Percentiles rank a stretch among this genome's conserved stretches.
phyloP scores from a whole-genome alignment of 2,113 vertebrate genomes.

The Cepphus grylle region DNA sequence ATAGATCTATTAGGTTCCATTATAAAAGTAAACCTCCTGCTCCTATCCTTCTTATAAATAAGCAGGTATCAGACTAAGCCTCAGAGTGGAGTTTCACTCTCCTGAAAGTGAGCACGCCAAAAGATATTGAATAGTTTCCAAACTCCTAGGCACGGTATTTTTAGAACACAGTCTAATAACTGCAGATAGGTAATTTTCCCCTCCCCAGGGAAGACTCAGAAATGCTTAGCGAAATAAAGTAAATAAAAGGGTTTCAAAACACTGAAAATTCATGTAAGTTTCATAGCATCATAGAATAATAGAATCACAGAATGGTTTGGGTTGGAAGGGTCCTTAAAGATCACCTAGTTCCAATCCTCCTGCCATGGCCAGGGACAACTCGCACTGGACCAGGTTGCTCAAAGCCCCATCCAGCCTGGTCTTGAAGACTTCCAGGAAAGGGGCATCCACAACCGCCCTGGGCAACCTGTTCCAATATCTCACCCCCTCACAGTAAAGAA shows the following conservation, averaged over 20 bases:
- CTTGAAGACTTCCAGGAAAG: neutral
- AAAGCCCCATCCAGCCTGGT: neutral
- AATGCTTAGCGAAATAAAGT: neutral
- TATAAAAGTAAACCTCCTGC: neutral
- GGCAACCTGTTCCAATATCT: neutral
- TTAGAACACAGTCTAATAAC: neutral
- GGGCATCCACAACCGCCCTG: neutral
- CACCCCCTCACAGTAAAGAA: neutral
- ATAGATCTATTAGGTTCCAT: neutral
- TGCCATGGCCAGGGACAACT: neutral
- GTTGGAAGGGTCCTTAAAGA: neutral
- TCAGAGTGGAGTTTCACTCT: neutral
- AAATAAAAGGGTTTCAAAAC: neutral
- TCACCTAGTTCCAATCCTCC: neutral
- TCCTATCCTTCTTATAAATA: neutral
- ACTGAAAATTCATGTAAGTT: neutral
- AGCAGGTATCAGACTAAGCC: neutral
- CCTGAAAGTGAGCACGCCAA: neutral
- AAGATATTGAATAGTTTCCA: neutral
- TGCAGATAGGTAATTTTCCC: neutral
- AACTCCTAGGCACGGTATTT: neutral
- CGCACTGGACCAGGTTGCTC: neutral
- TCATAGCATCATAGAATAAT: neutral
- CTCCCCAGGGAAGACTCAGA: neutral
- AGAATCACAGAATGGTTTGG: neutral